Percentiles rank a stretch among this genome's conserved stretches.
Conservation (phyloP, 2,797 vertebrate species). For the Delichon dasypus region DNA sequence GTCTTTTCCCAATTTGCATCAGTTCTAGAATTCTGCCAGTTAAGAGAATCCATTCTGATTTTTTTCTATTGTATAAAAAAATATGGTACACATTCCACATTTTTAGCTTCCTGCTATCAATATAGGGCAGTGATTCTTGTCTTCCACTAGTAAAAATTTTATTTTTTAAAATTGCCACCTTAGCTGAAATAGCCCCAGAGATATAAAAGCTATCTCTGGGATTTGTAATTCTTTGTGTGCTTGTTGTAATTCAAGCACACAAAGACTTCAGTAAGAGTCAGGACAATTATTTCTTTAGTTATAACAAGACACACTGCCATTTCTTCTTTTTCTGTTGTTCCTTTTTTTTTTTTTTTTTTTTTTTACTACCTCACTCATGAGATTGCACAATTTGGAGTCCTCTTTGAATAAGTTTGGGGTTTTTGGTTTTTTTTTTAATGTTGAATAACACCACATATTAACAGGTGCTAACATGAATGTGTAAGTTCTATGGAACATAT, state of each 20-base stretch:
- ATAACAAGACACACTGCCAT: neutral
- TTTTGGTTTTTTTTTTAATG: neutral
- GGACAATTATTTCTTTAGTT: neutral
- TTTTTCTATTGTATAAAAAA: neutral
- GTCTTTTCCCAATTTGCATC: neutral
- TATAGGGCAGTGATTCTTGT: neutral
- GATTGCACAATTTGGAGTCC: neutral
- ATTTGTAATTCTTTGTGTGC: neutral
- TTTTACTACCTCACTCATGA: neutral
- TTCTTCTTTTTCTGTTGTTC: neutral
- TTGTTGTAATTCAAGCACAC: neutral
- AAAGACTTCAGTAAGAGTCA: neutral
- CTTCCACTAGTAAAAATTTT: neutral
- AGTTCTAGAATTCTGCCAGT: neutral
- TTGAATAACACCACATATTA: neutral
- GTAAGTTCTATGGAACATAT: neutral
- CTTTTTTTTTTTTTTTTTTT: neutral
- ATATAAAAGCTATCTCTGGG: neutral
- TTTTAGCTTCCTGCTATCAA: neutral
- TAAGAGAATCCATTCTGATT: neutral
- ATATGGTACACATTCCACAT: neutral
- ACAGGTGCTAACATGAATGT: neutral
- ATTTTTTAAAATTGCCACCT: neutral
- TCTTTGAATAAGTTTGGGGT: neutral
- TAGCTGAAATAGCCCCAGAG: neutral